These are phyloP conservation scores for Agapetus fuscipes DNA, from an alignment of 2,888 invertebrate genomes.

Conservation along the genomic window DNA sequence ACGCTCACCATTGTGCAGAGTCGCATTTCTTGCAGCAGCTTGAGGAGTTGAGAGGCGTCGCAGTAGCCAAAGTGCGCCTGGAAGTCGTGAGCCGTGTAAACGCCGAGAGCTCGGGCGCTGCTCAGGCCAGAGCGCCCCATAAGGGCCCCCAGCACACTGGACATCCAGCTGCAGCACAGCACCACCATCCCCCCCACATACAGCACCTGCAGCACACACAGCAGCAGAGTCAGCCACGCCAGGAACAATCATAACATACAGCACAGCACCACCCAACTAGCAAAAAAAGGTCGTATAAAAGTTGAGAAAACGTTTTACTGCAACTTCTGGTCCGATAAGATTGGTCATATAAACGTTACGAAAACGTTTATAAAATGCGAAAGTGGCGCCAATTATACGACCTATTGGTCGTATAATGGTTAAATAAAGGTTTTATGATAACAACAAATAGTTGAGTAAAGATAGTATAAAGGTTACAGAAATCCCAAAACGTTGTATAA, in stretches of 20 bases:
- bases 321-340: too few relatives aligned
- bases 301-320: too few relatives aligned
- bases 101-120: conserved; percentile 52
- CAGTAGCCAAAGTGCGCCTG: conserved; percentile 61
- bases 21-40: conserved; percentile 59
- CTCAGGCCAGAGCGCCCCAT: conserved; percentile 45
- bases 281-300: too few relatives aligned
- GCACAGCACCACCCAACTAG: conserved; percentile 15
- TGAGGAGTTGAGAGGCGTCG: conserved; percentile 57
- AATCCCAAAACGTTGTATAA: too few relatives aligned
- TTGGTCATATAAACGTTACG: conserved; percentile 8
- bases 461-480: too few relatives aligned
- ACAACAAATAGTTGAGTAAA: too few relatives aligned
- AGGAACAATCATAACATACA: too few relatives aligned
- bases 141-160: conserved; percentile 50
- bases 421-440: too few relatives aligned
- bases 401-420: too few relatives aligned
- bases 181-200: conserved; percentile 17
- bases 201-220: conserved; percentile 16
- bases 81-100: conserved; percentile 63
- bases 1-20: conserved; percentile 51
- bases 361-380: too few relatives aligned
- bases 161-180: conserved; percentile 17
- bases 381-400: too few relatives aligned
- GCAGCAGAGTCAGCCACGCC: too few relatives aligned